Percentiles rank a stretch among this genome's conserved stretches.
phyloP scores from a whole-genome alignment of 2,888 invertebrate species.

The Volucella zonaria region DNA sequence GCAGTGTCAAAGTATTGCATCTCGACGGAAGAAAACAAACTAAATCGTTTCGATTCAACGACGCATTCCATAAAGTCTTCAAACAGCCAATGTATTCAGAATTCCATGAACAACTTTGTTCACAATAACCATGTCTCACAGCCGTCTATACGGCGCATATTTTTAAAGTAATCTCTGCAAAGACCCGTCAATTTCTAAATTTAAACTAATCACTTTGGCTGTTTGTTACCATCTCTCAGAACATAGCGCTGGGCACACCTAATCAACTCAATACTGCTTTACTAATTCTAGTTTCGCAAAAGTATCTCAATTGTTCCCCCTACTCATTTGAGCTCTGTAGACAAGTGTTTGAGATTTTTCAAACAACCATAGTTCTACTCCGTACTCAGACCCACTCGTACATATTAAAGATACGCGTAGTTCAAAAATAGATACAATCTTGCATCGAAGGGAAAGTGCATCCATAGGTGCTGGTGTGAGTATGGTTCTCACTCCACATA shows the following conservation, averaged over 20 bases:
- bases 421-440: slow-evolving; percentile 34
- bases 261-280: slow-evolving; percentile 28
- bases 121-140: no score
- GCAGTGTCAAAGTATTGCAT: no score
- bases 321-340: not conserved
- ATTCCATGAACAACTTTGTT: no score
- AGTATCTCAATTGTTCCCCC: slow-evolving; percentile 9
- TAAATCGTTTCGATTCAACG: no score
- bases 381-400: not conserved
- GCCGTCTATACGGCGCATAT: no score
- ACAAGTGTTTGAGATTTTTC: slow-evolving; percentile 27
- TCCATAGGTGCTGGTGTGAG: no score
- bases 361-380: not conserved
- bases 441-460: not conserved
- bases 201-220: slow-evolving; percentile 16
- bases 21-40: no score
- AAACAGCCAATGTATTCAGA: no score
- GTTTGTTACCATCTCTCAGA: slow-evolving; percentile 1
- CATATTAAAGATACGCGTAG: not conserved
- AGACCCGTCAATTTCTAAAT: slow-evolving; percentile 20
- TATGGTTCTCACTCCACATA: slow-evolving; percentile 13
- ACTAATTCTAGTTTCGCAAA: slow-evolving; percentile 5
- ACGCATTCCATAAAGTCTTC: no score
- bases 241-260: slow-evolving; percentile 16
- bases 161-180: no score